These are phyloP conservation scores for Hemicrepidius hirtus DNA, from an alignment of 2,888 invertebrate species.

Conservation along the genomic window DNA sequence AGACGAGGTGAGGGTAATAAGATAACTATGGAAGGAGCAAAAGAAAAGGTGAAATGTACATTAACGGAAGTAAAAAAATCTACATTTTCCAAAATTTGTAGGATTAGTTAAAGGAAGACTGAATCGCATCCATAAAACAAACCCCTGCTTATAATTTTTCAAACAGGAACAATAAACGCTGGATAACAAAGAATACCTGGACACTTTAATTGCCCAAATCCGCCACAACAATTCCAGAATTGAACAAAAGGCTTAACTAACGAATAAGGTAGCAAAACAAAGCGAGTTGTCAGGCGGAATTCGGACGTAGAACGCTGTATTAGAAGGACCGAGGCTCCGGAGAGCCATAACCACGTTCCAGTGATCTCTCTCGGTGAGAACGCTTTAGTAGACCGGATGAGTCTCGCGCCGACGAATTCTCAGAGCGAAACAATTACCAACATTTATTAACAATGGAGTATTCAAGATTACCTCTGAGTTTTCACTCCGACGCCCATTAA, in stretches of 20 bases:
- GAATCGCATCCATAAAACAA: too few relatives aligned
- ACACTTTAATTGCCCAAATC: slow-evolving; percentile 6
- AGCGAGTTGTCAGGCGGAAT: slow-evolving; percentile 18
- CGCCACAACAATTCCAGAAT: slow-evolving; percentile 14
- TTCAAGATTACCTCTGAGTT: slow-evolving; percentile 30
- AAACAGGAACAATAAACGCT: neutral
- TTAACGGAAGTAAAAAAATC: too few relatives aligned
- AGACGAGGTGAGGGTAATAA: too few relatives aligned
- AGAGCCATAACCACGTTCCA: slow-evolving; percentile 33
- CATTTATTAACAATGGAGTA: slow-evolving; percentile 38
- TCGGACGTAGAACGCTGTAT: slow-evolving; percentile 18
- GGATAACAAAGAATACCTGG: slow-evolving; percentile 10
- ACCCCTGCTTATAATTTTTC: too few relatives aligned
- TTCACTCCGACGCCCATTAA: slow-evolving; percentile 21
- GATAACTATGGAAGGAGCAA: too few relatives aligned
- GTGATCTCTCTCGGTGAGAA: slow-evolving; percentile 28
- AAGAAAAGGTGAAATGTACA: too few relatives aligned
- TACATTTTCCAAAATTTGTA: too few relatives aligned
- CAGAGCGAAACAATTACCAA: slow-evolving; percentile 30
- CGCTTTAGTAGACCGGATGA: slow-evolving; percentile 32
- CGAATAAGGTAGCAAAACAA: slow-evolving; percentile 26
- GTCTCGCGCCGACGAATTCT: slow-evolving; percentile 33
- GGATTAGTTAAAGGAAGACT: too few relatives aligned
- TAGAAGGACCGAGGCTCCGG: slow-evolving; percentile 26
- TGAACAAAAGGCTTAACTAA: slow-evolving; percentile 34